phyloP scores from a whole-genome alignment of 2,888 invertebrate species.

The Macrosoma leucophasiata region DNA sequence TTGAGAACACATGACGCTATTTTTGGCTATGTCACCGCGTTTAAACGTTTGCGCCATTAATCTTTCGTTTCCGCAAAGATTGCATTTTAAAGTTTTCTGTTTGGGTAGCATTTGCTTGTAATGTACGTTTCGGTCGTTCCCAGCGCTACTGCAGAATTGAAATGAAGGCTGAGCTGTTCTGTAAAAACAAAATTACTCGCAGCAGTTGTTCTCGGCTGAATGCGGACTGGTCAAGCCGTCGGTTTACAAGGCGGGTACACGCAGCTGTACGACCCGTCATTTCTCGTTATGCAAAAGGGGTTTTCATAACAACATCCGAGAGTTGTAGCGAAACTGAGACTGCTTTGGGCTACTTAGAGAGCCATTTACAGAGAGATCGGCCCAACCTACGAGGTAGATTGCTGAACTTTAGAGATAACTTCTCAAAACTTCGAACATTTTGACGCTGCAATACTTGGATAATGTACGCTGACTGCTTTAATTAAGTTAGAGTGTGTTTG shows the following conservation, averaged over 20 bases:
- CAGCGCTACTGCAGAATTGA: conserved; percentile 34
- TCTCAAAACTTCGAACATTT: conserved; percentile 67
- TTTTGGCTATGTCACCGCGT: conserved; percentile 62
- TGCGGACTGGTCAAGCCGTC: too few species aligned
- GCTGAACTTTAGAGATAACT: conserved; percentile 69
- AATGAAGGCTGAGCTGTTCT: conserved; percentile 32
- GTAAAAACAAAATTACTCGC: conserved; percentile 36
- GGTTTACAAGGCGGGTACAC: too few species aligned
- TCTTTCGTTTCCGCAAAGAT: conserved; percentile 59
- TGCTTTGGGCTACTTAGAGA: conserved; percentile 65
- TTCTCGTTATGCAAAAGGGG: conserved; percentile 48
- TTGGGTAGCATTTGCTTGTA: conserved; percentile 56
- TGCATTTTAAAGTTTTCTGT: conserved; percentile 64
- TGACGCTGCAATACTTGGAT: conserved; percentile 69
- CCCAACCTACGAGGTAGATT: conserved; percentile 67
- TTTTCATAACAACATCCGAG: conserved; percentile 54
- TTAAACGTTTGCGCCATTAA: conserved; percentile 64
- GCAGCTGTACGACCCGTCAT: conserved; percentile 28
- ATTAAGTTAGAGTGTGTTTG: conserved; percentile 52
- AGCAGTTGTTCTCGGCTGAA: conserved; percentile 26
- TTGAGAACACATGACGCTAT: conserved; percentile 42
- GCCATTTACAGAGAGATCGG: conserved; percentile 65
- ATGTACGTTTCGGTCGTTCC: conserved; percentile 40
- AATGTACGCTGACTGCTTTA: conserved; percentile 67
- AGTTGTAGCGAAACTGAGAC: conserved; percentile 44